A percentile compares a stretch with the other conserved stretches of the same genome.
Conservation (phyloP, 2,888 invertebrate genomes). For the Euzophera pinguis region DNA sequence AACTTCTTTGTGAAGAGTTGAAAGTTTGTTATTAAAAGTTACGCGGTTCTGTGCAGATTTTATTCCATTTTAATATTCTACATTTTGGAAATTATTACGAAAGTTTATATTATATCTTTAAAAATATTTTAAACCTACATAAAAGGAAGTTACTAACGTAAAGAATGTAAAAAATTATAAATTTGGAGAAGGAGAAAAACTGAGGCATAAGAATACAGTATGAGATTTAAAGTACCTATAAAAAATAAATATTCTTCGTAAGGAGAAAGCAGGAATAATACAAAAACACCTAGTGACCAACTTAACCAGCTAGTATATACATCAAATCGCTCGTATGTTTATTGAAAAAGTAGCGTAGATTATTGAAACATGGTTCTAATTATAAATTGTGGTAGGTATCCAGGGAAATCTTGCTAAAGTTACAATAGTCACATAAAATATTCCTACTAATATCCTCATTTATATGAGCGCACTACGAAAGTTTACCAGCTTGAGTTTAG, state of each 20-base stretch:
- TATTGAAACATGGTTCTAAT: constrained; percentile 58
- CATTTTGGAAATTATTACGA: neutral
- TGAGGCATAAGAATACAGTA: no score
- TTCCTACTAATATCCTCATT: constrained; percentile 50
- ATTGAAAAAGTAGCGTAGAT: constrained; percentile 42
- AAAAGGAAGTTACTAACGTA: no score
- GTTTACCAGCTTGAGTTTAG: constrained; percentile 45
- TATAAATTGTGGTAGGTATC: constrained; percentile 53
- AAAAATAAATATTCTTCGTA: no score
- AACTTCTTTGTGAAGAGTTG: constrained; percentile 8
- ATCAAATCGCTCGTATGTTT: constrained; percentile 27
- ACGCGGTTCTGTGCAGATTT: neutral
- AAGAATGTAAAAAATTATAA: neutral
- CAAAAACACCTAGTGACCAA: no score
- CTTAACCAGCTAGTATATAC: neutral
- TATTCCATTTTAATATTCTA: neutral
- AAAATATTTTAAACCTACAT: neutral
- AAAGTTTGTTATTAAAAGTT: constrained; percentile 12
- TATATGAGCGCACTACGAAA: constrained; percentile 40
- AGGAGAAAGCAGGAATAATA: no score
- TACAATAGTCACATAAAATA: constrained; percentile 59
- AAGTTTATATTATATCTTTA: neutral
- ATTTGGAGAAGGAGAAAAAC: neutral
- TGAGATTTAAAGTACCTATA: no score
- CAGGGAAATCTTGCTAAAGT: constrained; percentile 67